Evolutionary conservation across 2,888 invertebrate genomes (phyloP), one percentile per base, ranked within the genome.

Genomic region (Pterostichus niger): DNA sequence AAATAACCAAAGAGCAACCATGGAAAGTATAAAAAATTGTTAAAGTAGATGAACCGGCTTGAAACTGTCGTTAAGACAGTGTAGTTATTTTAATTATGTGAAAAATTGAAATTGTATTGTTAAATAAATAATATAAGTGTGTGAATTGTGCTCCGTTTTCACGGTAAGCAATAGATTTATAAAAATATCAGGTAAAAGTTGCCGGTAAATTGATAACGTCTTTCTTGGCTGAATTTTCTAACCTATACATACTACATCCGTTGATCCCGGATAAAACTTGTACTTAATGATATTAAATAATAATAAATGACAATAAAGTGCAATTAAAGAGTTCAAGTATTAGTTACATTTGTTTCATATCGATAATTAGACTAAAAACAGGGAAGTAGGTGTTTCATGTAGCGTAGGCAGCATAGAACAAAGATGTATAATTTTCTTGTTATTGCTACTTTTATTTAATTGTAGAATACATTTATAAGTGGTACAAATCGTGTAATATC

Each of bases 1-100:
- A 75, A 73, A 73, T 46, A 46, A 73, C 24, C 73, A 73, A 73
- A 75, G 24, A 75, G n/a, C 11, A n/a, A 13, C 31, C 11, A 33
- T 44, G 68, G 17, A 71, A 44, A 10, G 44, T 11, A 49, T 11
- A 49, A 9, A 49, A 31, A 49, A 52, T 11, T 31, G 11, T 52
- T 24, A 31, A 33, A 33, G 75, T 75, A 71, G 40, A 9, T 56
- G 40, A 71, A 44, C 68, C 33, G n/a, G 10, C 11, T 49, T 49
- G 52, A 40, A 75, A 75, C 52, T 24, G 75, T 75, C 75, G 31
- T 75, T 75, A 31, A 31, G 49, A 75, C n/a, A 52, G 49, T 75
- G 52, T 75, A 49, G 75, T 75, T 75, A 75, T 75, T 75, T 52
- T 75, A 75, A 75, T 71, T 71, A 75, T 75, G 75, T 52, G 52